These are phyloP conservation scores for Galerucella nymphaeae DNA, from an alignment of 2,888 invertebrate species.

Conservation along the genomic window DNA sequence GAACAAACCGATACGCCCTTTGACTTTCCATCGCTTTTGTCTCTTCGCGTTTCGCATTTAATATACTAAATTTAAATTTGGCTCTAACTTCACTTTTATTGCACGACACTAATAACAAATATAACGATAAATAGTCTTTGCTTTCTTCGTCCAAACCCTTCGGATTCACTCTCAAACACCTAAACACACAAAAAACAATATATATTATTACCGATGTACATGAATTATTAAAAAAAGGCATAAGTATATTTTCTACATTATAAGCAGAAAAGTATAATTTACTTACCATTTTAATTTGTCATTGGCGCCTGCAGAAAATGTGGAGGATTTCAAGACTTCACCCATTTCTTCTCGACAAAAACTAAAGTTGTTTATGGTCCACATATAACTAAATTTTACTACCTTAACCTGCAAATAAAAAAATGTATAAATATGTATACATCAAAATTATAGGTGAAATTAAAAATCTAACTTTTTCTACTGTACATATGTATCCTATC, in stretches of 20 bases:
- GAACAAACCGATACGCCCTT: constrained; percentile 98
- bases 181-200: constrained; percentile 55
- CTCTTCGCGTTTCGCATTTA: constrained; percentile 99
- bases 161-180: constrained; percentile 99
- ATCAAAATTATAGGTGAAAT: background rate
- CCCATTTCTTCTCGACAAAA: constrained; percentile 99
- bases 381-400: constrained; percentile 99
- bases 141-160: constrained; percentile 99
- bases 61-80: constrained; percentile 99
- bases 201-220: background rate
- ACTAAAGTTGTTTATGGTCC: constrained; percentile 99
- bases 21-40: constrained; percentile 99
- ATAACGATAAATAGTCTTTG: constrained; percentile 99
- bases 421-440: background rate
- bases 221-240: background rate
- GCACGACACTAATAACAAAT: constrained; percentile 98
- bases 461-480: constrained; percentile 33
- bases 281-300: constrained; percentile 98
- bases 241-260: too few relatives aligned
- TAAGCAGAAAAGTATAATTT: background rate
- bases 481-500: constrained; percentile 27
- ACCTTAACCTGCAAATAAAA: constrained; percentile 93
- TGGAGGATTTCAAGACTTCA: constrained; percentile 99
- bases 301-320: constrained; percentile 99
- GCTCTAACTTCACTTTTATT: constrained; percentile 99